Base-by-base conservation (phyloP, 92 coral and sea anemone species). In the Pocillopora grandis region DNA sequence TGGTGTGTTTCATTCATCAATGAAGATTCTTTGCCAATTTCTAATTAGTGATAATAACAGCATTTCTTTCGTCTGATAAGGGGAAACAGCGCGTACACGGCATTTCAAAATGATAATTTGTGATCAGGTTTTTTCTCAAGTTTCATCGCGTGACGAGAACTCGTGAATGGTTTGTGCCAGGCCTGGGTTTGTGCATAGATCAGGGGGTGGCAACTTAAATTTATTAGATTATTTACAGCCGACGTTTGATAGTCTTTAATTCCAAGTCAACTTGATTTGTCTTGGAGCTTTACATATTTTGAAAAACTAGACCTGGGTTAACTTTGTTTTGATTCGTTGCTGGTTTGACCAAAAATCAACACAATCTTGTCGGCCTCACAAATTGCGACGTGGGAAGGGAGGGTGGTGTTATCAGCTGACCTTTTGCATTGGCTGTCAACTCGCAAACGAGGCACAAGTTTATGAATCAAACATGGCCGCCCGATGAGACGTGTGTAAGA, bases 391-490 rank as follows among this genome's bases (percentile, higher is more conserved):
- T 70, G 42, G 80, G 86, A 83, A 72, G 86, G 80, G 74, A 74
- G 80, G 74, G 86, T 83, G 23, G 70, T 48, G 27, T 18, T 70
- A 27, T 75, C 61, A 19, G 31, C 35, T 60, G 66, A 58, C 20
- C 48, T 76, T 27, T 58, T 71, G 69, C 37, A 19, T 60, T 55
- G 17, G 13, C 21, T 55, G 73, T 16, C 63, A 48, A 31, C 86
- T 48, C 80, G 72, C 86, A 74, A 83, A 35, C 86, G 86, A 83
- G 86, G 80, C 79, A 37, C 21, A 63, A 52, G 13, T 71, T 37
- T n/a, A 37, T 71, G 61, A 59, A 71, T 57, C 63, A 64, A 83
- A 73, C 57, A 83, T 83, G 86, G 86, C 86, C 77, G 85, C 85
- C 85, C 31, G 55, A 71, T 58, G 70, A 33, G 75, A 79, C 60